phyloP scores from a whole-genome alignment of 2,888 invertebrate genomes.

The Ditula angustiorana region DNA sequence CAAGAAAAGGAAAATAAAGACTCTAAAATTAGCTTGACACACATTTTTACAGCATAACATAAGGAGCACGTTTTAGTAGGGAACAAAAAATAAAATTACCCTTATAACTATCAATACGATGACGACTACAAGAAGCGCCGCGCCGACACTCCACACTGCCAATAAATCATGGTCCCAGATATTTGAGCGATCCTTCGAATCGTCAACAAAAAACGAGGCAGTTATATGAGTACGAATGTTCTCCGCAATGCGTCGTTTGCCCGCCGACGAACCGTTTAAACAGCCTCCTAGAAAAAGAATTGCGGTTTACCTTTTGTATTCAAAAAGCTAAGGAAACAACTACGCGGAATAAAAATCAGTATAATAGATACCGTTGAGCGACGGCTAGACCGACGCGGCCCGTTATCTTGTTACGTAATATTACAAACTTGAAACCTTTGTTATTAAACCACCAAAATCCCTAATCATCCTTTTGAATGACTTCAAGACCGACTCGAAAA shows the following conservation, averaged over 20 bases:
- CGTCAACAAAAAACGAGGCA: slow-evolving; percentile 70
- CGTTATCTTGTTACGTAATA: slow-evolving; percentile 4
- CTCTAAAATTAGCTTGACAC: not conserved
- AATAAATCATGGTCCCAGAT: slow-evolving; percentile 64
- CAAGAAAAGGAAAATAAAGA: not conserved
- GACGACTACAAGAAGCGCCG: slow-evolving; percentile 57
- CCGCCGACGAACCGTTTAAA: slow-evolving; percentile 89
- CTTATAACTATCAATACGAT: slow-evolving; percentile 62
- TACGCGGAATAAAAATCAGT: slow-evolving; percentile 14
- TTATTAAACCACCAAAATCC: slow-evolving; percentile 25
- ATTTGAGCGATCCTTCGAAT: slow-evolving; percentile 58
- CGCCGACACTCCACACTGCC: slow-evolving; percentile 60
- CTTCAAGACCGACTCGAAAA: slow-evolving; percentile 26
- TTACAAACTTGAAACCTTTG: slow-evolving; percentile 31
- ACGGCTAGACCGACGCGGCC: slow-evolving; percentile 9
- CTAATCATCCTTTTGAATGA: slow-evolving; percentile 33
- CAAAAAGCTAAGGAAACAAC: slow-evolving; percentile 4
- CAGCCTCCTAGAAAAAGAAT: slow-evolving; percentile 86
- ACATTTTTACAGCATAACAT: not conserved
- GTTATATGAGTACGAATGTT: slow-evolving; percentile 70
- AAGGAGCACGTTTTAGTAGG: not conserved
- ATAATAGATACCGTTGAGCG: slow-evolving; percentile 2
- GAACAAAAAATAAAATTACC: slow-evolving; percentile 53
- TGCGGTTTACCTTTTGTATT: slow-evolving; percentile 40
- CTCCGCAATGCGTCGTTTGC: slow-evolving; percentile 89